These are phyloP conservation scores for Palythoa heliodiscus DNA, from an alignment of 92 coral and sea anemone species.

Conservation along the genomic window DNA sequence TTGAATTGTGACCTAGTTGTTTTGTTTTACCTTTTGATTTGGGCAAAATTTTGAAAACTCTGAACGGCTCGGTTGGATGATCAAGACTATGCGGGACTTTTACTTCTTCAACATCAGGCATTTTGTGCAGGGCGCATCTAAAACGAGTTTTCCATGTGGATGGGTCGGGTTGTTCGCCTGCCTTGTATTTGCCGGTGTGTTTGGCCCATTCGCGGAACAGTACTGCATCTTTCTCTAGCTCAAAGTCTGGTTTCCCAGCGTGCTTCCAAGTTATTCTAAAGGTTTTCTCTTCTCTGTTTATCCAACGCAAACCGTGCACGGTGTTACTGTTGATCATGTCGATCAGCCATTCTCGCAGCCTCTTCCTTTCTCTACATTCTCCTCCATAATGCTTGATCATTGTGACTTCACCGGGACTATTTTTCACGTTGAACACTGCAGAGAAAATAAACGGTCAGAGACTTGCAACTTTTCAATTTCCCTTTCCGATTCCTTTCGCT, in stretches of 20 bases:
- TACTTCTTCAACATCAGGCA: slow-evolving; percentile 94
- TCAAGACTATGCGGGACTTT: slow-evolving; percentile 83
- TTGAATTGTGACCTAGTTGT: background rate
- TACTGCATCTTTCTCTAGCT: slow-evolving; percentile 88
- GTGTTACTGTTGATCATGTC: slow-evolving; percentile 73
- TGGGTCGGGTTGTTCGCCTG: slow-evolving; percentile 93
- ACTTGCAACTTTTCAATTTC: background rate
- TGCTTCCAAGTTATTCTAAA: slow-evolving; percentile 96
- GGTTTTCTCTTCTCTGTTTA: slow-evolving; percentile 63
- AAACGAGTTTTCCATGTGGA: slow-evolving; percentile 98
- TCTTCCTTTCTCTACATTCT: slow-evolving; percentile 65
- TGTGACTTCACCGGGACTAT: background rate
- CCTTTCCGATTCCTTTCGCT: slow-evolving; percentile 10
- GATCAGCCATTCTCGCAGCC: slow-evolving; percentile 92
- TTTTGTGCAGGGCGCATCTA: slow-evolving; percentile 92
- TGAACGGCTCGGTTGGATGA: slow-evolving; percentile 79
- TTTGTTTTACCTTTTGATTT: slow-evolving; percentile 49
- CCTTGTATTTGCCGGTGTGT: slow-evolving; percentile 91
- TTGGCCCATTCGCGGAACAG: slow-evolving; percentile 95
- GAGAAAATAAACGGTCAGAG: background rate
- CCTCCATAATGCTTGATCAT: slow-evolving; percentile 26
- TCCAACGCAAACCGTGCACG: slow-evolving; percentile 83
- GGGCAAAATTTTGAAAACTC: slow-evolving; percentile 84
- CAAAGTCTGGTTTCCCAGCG: slow-evolving; percentile 97
- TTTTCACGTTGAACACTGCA: background rate